Evolutionary conservation across 2,113 vertebrate genomes (phyloP).

Genomic region (Eleginops maclovinus): DNA sequence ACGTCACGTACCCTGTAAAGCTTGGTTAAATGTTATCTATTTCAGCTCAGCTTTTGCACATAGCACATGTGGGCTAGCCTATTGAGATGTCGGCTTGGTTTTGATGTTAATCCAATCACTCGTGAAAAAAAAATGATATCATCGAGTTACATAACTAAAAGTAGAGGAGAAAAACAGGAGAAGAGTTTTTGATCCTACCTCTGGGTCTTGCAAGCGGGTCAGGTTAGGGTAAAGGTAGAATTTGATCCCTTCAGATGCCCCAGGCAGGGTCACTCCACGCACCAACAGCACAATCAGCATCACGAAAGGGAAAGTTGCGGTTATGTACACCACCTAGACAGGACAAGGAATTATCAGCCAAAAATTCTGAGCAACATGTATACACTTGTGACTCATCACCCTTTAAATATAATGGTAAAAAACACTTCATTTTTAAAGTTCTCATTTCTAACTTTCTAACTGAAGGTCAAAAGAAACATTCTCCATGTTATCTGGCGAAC

Average conservation of each 20-base stretch:
- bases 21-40: not conserved
- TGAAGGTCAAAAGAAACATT: conserved; percentile 11
- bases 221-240: conserved; percentile 98
- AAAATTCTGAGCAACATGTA: not conserved
- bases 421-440: not conserved
- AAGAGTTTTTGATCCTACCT: conserved; percentile 82
- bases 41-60: not conserved
- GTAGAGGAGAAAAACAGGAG: not conserved
- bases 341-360: conserved; percentile 13
- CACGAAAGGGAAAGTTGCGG: conserved; percentile 96
- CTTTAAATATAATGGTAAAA: not conserved
- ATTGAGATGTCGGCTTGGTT: not conserved
- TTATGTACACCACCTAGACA: conserved; percentile 92
- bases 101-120: not conserved
- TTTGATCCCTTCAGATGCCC: conserved; percentile 96
- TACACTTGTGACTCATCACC: not conserved
- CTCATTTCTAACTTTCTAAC: conserved; percentile 9
- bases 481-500: not conserved
- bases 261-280: conserved; percentile 96
- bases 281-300: conserved; percentile 97
- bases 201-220: conserved; percentile 91
- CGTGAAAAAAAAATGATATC: not conserved
- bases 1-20: not conserved
- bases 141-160: not conserved
- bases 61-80: not conserved